Evolutionary conservation across 2,888 invertebrate species (phyloP), one percentile per base, ranked within the genome.

Genomic region (Falcaria lacertinaria): DNA sequence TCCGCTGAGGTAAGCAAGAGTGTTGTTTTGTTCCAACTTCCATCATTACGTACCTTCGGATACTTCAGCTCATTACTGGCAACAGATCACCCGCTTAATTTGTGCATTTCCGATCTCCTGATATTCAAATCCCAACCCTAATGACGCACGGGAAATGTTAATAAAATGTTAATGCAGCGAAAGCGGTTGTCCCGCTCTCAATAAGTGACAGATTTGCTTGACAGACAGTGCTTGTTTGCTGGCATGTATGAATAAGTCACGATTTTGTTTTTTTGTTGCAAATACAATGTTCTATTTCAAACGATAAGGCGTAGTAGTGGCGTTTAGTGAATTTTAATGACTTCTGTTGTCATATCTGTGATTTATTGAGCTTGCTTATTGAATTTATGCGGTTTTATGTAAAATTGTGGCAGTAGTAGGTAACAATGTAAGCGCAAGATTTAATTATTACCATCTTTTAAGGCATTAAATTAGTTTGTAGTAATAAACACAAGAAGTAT

Each of bases 171-270:
- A 87, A 87, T 87, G 80, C 73, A 52, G 74, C 80, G 83, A 81
- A 79, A 85, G 86, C 82, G 81, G 81, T 70, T 73, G 69, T 69
- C 69, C 67, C 65, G 59, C 68, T 64, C 56, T 76, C 82, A 80
- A 84, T 86, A 86, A 87, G 86, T 85, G 86, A 86, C 87, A 86
- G 84, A 88, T 88, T 89, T 86, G 87, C 87, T 86, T 86, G 88
- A 88, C 87, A 80, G 82, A 74, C 73, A 59, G 65, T 64, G 69
- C 80, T 83, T 77, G 86, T 83, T 86, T 84, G 76, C 71, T 65
- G 75, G 74, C 64, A 72, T 66, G 75, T 80, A 80, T 86, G 83
- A 81, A 85, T 84, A 83, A 85, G 86, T 86, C 85, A 87, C 86
- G 87, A 85, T 77, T 75, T 37, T 70, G 44, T 72, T 80, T 85